Base-by-base conservation (phyloP, 2,888 invertebrate genomes). In the Entomobrya proxima region DNA sequence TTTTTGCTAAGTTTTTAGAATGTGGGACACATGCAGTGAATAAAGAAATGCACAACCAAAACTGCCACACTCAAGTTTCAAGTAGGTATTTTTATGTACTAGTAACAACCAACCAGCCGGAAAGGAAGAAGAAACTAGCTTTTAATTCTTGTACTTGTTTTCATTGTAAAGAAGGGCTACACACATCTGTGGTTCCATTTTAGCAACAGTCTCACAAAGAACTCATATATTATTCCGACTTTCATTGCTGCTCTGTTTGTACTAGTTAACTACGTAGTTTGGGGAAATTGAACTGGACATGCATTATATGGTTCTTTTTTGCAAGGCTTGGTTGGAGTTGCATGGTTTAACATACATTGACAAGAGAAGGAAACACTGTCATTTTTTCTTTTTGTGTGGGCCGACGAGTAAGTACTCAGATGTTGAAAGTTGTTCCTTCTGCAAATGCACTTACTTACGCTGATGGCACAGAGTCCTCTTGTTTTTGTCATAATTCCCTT, bases 281-380 rank as follows among this genome's bases (percentile, higher is more conserved):
- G n/a, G n/a, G n/a, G n/a, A 30, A 58, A 52, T 24, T 52, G 52
- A 24, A 58, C 58, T 27, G 11, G 58, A 30, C 30, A 30, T 58
- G 58, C 27, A n/a, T n/a, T n/a, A n/a, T n/a, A n/a, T n/a, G n/a
- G n/a, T n/a, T n/a, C n/a, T n/a, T n/a, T n/a, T n/a, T n/a, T n/a
- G n/a, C n/a, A n/a, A n/a, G n/a, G n/a, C n/a, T n/a, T n/a, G 24
- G 58, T 58, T 58, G 24, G 58, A 27, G 58, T 58, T 30, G 58
- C 13, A 58, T 58, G 58, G 58, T 58, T 58, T 58, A 58, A 58
- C 58, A 27, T 58, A 27, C 58, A 27, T 58, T 58, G 58, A 58
- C 58, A 58, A 27, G 58, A 15, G 30, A n/a, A n/a, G n/a, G n/a
- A 58, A 58, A 30, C 58, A 58, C 30, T 58, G 58, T 58, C 58